Conservation (phyloP, 2,113 vertebrate species). For the Paradoxurus hermaphroditus region DNA sequence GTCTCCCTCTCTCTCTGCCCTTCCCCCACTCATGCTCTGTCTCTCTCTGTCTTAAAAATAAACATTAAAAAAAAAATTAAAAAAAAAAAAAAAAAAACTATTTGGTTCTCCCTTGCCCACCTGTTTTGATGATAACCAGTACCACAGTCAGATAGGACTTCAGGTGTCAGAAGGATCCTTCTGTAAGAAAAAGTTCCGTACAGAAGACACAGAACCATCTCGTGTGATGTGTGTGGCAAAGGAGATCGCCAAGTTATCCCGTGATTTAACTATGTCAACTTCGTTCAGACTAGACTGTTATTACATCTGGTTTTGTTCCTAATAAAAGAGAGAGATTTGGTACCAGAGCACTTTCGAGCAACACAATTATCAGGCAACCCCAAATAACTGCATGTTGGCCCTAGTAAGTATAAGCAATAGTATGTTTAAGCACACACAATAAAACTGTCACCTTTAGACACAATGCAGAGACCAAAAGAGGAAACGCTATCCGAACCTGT, state of each 20-base stretch:
- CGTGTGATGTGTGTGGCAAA: not conserved
- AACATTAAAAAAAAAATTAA: too few relatives aligned
- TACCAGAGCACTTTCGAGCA: not conserved
- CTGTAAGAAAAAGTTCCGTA: not conserved
- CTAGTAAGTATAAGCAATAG: not conserved
- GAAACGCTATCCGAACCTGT: not conserved
- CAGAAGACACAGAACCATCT: not conserved
- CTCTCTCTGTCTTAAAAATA: too few relatives aligned
- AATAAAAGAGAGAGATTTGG: not conserved
- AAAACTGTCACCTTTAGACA: not conserved
- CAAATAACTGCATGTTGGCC: not conserved
- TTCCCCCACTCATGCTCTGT: too few relatives aligned
- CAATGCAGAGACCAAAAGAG: not conserved
- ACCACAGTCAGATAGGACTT: not conserved
- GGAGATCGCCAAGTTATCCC: not conserved
- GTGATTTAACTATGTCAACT: not conserved
- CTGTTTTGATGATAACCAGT: not conserved
- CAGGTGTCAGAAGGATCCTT: not conserved
- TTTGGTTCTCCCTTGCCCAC: not conserved
- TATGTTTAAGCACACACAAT: too few relatives aligned
- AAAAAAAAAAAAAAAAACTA: not conserved
- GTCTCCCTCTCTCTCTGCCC: too few relatives aligned
- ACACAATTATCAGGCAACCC: not conserved
- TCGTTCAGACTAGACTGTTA: not conserved
- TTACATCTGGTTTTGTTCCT: not conserved